Evolutionary conservation across 64 coral and sea anemone genomes (phyloP).

Genomic region (Porites lutea): DNA sequence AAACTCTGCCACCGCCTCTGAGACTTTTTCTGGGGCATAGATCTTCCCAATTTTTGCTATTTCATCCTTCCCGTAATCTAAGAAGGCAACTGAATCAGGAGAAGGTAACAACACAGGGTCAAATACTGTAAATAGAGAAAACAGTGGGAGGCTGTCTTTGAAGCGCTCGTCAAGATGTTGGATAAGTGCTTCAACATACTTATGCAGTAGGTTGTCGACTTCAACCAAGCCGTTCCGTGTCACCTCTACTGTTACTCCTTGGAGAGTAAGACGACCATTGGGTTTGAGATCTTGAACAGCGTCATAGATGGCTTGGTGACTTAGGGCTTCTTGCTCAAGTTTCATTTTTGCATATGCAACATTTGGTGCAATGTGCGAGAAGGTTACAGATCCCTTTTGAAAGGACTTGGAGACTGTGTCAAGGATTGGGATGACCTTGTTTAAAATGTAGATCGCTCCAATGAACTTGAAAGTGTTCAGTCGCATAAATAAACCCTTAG

Average conservation of each 20-base stretch:
- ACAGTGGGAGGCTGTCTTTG: neutral
- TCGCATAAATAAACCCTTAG: neutral
- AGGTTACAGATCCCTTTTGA: constrained; percentile 9
- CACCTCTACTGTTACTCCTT: neutral
- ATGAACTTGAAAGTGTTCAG: constrained; percentile 18
- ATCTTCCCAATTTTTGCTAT: neutral
- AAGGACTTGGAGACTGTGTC: constrained; percentile 1
- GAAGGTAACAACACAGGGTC: constrained; percentile 6
- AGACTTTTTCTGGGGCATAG: neutral
- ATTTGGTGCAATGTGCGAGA: neutral
- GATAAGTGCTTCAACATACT: neutral
- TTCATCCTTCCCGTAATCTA: neutral
- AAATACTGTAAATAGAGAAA: neutral
- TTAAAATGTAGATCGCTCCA: constrained; percentile 11
- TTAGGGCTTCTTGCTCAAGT: constrained; percentile 8
- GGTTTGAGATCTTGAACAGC: constrained; percentile 11
- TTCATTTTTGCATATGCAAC: constrained; percentile 10
- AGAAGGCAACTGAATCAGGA: neutral
- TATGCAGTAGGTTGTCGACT: constrained; percentile 4
- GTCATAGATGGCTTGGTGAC: neutral
- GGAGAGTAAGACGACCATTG: neutral
- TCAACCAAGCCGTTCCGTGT: neutral
- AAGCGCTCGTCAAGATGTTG: constrained; percentile 1
- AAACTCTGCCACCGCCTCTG: neutral
- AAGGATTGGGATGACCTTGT: constrained; percentile 2